Evolutionary conservation across 2,113 vertebrate species (phyloP).

Genomic region (Mola mola): DNA sequence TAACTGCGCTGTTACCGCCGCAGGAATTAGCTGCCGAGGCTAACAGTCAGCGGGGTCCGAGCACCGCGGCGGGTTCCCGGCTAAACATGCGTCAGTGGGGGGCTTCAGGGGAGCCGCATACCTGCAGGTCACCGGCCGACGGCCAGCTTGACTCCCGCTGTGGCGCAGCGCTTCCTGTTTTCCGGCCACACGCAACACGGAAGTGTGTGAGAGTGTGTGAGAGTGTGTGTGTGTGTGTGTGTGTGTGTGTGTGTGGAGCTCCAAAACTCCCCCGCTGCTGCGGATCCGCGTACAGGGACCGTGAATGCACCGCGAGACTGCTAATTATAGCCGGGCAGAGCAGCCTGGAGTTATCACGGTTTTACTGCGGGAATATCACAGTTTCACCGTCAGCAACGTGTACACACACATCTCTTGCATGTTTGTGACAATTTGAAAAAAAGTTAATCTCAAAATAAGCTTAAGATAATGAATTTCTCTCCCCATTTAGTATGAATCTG

Average conservation of each 20-base stretch:
- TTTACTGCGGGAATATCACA: no score
- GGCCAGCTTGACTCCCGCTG: slow-evolving; percentile 16
- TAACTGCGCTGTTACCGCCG: neutral
- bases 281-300: no score
- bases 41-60: neutral
- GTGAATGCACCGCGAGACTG: neutral
- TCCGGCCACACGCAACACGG: slow-evolving; percentile 66
- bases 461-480: no score
- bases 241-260: neutral
- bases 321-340: slow-evolving; percentile 48
- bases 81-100: neutral
- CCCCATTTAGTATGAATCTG: no score
- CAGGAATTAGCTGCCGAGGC: slow-evolving; percentile 25
- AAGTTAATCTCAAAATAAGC: no score
- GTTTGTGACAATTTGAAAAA: no score
- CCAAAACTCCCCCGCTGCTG: no score
- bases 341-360: no score
- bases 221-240: neutral
- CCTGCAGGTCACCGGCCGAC: slow-evolving; percentile 54
- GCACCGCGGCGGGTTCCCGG: neutral
- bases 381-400: no score
- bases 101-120: slow-evolving; percentile 25
- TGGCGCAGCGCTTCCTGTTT: slow-evolving; percentile 61
- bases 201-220: slow-evolving; percentile 47
- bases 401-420: no score